These are phyloP conservation scores for Muntiacus muntjak DNA, from an alignment of 2,113 vertebrate genomes.

Conservation along the genomic window DNA sequence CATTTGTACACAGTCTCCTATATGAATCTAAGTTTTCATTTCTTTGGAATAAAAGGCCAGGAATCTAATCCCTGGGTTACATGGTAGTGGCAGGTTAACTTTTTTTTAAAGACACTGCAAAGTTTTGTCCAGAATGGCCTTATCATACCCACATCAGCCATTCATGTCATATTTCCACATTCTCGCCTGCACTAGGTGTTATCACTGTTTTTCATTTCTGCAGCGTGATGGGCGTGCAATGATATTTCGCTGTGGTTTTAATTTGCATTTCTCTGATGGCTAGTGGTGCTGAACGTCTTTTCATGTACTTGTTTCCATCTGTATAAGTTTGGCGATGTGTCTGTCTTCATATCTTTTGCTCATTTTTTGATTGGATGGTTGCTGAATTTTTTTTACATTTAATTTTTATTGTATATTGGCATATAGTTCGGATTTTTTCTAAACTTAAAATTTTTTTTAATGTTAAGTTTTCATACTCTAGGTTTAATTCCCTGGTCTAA, in stretches of 20 bases:
- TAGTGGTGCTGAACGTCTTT: background rate
- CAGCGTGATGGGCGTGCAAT: background rate
- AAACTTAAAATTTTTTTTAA: background rate
- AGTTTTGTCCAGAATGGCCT: background rate
- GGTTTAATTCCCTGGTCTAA: background rate
- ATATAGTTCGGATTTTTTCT: background rate
- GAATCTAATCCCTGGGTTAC: background rate
- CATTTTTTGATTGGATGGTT: background rate
- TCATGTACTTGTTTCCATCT: fast-evolving
- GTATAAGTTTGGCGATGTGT: too few relatives aligned
- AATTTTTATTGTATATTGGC: background rate
- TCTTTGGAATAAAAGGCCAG: background rate
- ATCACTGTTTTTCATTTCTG: background rate
- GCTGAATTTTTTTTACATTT: background rate
- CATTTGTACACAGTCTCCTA: background rate
- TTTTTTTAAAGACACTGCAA: background rate
- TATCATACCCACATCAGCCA: fast-evolving
- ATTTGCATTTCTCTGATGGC: background rate
- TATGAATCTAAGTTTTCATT: background rate
- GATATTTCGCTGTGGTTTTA: background rate
- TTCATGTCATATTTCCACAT: fast-evolving
- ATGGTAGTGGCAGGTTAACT: fast-evolving
- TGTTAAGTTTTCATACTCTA: background rate
- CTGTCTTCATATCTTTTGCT: background rate
- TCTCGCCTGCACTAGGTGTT: fast-evolving